These are phyloP conservation scores for Manis javanica DNA, from an alignment of 2,797 vertebrate species.

Conservation along the genomic window DNA sequence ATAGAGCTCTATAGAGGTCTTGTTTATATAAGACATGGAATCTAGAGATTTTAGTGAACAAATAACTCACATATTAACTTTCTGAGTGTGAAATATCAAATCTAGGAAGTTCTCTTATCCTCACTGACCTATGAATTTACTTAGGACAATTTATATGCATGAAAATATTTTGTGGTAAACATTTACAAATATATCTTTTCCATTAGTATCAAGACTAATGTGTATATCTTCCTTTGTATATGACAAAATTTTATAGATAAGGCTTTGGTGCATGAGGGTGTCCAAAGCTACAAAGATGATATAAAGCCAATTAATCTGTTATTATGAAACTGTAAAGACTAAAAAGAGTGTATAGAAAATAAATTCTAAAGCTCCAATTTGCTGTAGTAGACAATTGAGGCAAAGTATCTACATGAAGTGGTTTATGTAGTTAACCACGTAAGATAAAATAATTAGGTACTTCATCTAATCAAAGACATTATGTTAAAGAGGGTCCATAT, in stretches of 20 bases:
- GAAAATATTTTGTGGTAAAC: neutral
- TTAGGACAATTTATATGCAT: neutral
- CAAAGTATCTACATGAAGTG: neutral
- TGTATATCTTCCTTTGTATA: neutral
- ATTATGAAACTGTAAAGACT: neutral
- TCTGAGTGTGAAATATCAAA: neutral
- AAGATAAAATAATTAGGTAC: neutral
- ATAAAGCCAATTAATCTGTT: neutral
- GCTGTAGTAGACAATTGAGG: slow-evolving; percentile 2
- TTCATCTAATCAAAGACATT: neutral
- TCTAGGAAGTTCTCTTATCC: neutral
- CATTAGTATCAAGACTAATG: neutral
- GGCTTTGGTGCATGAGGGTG: neutral
- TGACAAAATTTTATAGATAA: neutral
- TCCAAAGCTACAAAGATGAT: neutral
- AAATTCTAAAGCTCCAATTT: neutral
- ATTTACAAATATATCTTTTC: slow-evolving; percentile 31
- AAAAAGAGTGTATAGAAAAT: neutral
- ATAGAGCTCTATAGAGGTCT: neutral
- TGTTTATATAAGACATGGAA: neutral
- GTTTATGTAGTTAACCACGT: neutral
- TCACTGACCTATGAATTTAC: neutral
- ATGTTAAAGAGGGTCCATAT: neutral
- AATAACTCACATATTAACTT: neutral
- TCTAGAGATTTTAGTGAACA: neutral